Conservation (phyloP, 2,797 vertebrate genomes). For the Coregonus ussuriensis region DNA sequence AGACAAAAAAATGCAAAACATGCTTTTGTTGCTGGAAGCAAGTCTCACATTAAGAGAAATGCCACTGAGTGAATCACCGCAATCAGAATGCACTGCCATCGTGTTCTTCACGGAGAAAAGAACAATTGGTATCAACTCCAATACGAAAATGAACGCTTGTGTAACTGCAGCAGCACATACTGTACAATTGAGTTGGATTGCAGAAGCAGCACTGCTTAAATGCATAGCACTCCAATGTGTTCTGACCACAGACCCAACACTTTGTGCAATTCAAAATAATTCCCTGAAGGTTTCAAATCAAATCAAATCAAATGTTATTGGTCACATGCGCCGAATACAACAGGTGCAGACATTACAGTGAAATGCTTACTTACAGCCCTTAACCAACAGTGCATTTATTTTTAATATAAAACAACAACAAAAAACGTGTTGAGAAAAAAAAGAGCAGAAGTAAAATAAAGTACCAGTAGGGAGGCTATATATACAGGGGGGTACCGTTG, state of each 20-base stretch:
- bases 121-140: slow-evolving; percentile 38
- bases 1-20: slow-evolving; percentile 63
- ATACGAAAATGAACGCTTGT: slow-evolving; percentile 54
- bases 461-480: too few species aligned
- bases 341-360: too few species aligned
- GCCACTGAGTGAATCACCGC: slow-evolving; percentile 53
- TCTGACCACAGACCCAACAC: slow-evolving; percentile 27
- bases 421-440: too few species aligned
- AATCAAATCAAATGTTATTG: too few species aligned
- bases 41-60: slow-evolving; percentile 44
- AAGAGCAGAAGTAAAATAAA: too few species aligned
- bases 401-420: too few species aligned
- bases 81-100: slow-evolving; percentile 65
- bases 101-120: slow-evolving; percentile 40
- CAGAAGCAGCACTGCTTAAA: neutral
- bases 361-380: too few species aligned
- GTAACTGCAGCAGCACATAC: slow-evolving; percentile 39
- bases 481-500: too few species aligned
- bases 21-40: slow-evolving; percentile 68
- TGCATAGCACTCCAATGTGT: slow-evolving; percentile 11
- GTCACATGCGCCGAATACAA: too few species aligned
- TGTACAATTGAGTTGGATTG: slow-evolving; percentile 36
- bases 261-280: slow-evolving; percentile 20
- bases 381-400: too few species aligned
- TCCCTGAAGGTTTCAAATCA: neutral